phyloP scores from a whole-genome alignment of 2,888 invertebrate genomes.

The Callyntrura guangdongensis region DNA sequence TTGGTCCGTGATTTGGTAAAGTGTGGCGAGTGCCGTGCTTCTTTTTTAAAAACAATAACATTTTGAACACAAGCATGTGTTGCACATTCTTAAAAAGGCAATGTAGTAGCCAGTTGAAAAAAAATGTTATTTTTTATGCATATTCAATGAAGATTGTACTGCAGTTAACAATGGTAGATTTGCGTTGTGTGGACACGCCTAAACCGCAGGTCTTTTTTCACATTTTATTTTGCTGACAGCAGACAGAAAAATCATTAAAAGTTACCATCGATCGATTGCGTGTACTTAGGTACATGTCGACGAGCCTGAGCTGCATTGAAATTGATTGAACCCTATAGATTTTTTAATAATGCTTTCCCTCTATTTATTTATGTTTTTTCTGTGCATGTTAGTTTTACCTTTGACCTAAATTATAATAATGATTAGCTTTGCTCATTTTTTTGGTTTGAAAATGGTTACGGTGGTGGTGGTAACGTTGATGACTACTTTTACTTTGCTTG shows the following conservation, averaged over 20 bases:
- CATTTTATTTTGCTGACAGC: slow-evolving; percentile 43
- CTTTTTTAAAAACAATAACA: neutral
- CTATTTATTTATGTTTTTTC: slow-evolving; percentile 11
- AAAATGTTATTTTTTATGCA: slow-evolving; percentile 15
- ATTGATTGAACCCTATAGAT: slow-evolving; percentile 8
- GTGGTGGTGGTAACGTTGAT: too few relatives aligned
- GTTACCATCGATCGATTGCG: neutral
- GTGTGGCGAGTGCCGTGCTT: slow-evolving; percentile 6
- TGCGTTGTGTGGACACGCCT: slow-evolving; percentile 68
- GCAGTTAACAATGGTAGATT: neutral
- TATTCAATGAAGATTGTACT: slow-evolving; percentile 21
- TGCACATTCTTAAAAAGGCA: slow-evolving; percentile 5
- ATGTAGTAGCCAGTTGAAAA: slow-evolving; percentile 4
- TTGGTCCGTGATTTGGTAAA: neutral
- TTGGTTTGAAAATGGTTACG: neutral
- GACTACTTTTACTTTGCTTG: slow-evolving; percentile 50
- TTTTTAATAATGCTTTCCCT: slow-evolving; percentile 10
- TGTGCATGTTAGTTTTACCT: slow-evolving; percentile 31
- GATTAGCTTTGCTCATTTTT: slow-evolving; percentile 28
- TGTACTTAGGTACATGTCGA: neutral
- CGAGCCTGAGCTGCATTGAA: neutral
- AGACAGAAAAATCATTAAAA: slow-evolving; percentile 34
- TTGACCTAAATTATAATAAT: slow-evolving; percentile 38
- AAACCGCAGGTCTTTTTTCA: slow-evolving; percentile 68
- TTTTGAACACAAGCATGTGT: neutral